Base-by-base conservation (phyloP, 1,140 invertebrate species). In the Magallana ariakensis region DNA sequence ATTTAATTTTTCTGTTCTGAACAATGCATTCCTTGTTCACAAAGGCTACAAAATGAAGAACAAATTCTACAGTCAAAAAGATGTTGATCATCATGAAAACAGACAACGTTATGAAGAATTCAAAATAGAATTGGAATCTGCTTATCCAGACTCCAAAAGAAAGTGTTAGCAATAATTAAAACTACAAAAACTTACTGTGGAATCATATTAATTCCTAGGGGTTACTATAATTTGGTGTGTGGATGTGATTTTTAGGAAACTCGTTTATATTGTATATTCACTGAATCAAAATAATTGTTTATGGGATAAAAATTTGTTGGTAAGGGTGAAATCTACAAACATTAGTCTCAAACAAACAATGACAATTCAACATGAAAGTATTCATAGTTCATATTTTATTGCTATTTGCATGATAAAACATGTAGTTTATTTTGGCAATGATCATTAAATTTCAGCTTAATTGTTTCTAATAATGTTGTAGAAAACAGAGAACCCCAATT, bases 1-100 rank as follows among this genome's bases (percentile, higher is more conserved):
- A 3, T 98, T 97, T 94, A 96, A 97, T 92, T 98, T 99, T 94
- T 96, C 96, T 91, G 98, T 99, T 0, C 96, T 99, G 5, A 97
- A 98, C 1, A 97, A 98, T 0, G 96, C 98, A 62, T 99, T 98
- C 94, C 97, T 98, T 0, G 97, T 97, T 7, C 98, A 99, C 93
- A 97, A 97, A 97, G 98, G 98, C 0, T 95, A 98, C 13, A 97
- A 96, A 91, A 94, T 96, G 11, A 96, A 97, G 87, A 96, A 96
- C 88, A 96, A 96, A 7, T 96, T 96, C 92, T 96, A 96, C 85
- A 80, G 90, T 33, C 92, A 93, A 7, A 96, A 96, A 92, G 94
- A 96, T 83, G 86, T 91, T 53, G 96, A 96, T 87, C 94, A 95
- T 84, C 94, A 95, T 87, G 91, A 92, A 62, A 96, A 96, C 91